Percentiles rank a stretch among this genome's conserved stretches.
These are phyloP conservation scores for Buceros bicornis DNA, from an alignment of 2,797 vertebrate species.

Conservation along the genomic window DNA sequence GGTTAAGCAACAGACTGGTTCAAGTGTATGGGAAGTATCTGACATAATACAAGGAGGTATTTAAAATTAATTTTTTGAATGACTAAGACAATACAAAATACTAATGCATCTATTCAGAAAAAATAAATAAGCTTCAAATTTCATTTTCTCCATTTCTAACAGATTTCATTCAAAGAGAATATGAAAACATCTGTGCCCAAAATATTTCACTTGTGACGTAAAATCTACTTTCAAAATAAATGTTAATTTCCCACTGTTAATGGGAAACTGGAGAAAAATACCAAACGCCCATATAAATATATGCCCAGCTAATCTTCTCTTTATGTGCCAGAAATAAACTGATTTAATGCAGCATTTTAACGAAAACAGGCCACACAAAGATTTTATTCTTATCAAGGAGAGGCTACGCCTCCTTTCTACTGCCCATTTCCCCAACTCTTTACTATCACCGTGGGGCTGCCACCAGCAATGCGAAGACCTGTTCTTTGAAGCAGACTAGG, in stretches of 20 bases:
- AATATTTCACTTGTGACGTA: not conserved
- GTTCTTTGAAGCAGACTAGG: not conserved
- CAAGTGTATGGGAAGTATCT: not conserved
- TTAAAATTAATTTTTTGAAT: constrained; percentile 14
- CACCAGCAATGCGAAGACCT: not conserved
- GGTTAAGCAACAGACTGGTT: constrained; percentile 55
- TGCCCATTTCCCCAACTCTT: not conserved
- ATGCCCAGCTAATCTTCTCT: not conserved
- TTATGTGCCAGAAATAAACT: not conserved
- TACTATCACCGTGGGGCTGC: not conserved
- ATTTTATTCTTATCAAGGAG: not conserved
- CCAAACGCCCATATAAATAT: not conserved
- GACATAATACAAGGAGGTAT: not conserved
- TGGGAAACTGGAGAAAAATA: not conserved
- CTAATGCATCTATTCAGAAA: accelerated
- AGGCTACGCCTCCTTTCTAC: not conserved
- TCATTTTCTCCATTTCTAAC: not conserved
- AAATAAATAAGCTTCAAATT: not conserved
- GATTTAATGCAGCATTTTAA: not conserved
- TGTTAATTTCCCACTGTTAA: not conserved
- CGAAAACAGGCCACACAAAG: not conserved
- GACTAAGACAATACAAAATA: not conserved
- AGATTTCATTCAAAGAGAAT: not conserved
- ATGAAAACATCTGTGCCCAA: not conserved
- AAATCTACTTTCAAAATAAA: not conserved